Evolutionary conservation across 1,140 invertebrate genomes (phyloP), one percentile per base, ranked within the genome.

Genomic region (Pachypeltis micranthus): DNA sequence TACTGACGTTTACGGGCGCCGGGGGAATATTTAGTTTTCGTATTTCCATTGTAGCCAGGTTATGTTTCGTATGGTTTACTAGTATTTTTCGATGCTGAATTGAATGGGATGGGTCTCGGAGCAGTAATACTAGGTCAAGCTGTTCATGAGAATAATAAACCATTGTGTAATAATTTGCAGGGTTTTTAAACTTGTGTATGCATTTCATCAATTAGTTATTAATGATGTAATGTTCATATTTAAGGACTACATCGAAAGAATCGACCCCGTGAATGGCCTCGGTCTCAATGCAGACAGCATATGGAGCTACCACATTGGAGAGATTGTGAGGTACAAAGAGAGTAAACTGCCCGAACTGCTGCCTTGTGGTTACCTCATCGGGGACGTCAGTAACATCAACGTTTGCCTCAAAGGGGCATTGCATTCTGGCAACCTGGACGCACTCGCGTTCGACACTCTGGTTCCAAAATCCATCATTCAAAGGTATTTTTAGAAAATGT

Each of bases 401-500:
- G 71, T 85, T 26, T 77, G 77, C 67, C 72, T 85, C 3, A 81
- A 80, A 74, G 82, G 80, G 51, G 92, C 93, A 67, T 83, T 89
- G 61, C 91, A 95, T 67, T 80, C 89, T 63, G 86, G 87, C 71
- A 88, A 88, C 67, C 87, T 98, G 26, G 96, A 96, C 66, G 90
- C 91, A 64, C 77, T 98, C 58, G 91, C 92, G 0, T 95, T 98
- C 72, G 93, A 98, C 73, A 96, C 92, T 23, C 79, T 98, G 44
- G 96, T 98, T 74, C 95, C 96, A 62, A 91, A 94, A 76, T 90
- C 91, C 66, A 94, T 98, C 68, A 86, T 97, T 58, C 92, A 97
- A 76, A 85, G 94, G 73, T 78, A 78, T n/a, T n/a, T n/a, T n/a
- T n/a, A n/a, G n/a, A n/a, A n/a, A n/a, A n/a, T n/a, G n/a, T n/a